A percentile compares a stretch with the other conserved stretches of the same genome.
Evolutionary conservation across 2,113 vertebrate species (phyloP).

Genomic region (Nyctereutes procyonoides): DNA sequence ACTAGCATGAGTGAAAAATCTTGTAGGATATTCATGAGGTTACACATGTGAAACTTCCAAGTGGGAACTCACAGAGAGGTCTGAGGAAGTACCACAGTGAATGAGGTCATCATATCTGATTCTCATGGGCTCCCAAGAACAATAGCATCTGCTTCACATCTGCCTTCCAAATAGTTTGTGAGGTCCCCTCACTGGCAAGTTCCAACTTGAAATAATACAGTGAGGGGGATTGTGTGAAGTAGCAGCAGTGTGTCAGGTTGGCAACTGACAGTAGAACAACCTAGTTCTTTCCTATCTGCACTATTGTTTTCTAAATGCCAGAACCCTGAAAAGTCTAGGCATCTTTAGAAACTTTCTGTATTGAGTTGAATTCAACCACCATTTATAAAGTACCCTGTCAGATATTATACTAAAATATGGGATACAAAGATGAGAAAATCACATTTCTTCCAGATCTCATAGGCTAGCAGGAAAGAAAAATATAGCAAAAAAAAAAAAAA

Average conservation of each 20-base stretch:
- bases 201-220: background rate
- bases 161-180: background rate
- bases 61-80: background rate
- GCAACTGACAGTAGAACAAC: background rate
- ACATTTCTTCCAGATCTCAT: background rate
- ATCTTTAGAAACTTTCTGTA: background rate
- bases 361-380: background rate
- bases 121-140: background rate
- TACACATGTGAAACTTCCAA: background rate
- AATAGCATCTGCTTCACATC: background rate
- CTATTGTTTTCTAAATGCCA: background rate
- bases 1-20: background rate
- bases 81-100: rapidly evolving
- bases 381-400: background rate
- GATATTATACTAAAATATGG: background rate
- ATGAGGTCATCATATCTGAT: background rate
- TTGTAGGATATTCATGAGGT: background rate
- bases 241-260: background rate
- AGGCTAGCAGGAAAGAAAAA: background rate
- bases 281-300: background rate
- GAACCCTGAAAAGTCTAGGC: background rate
- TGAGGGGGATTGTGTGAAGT: background rate
- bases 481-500: background rate
- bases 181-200: background rate
- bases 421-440: background rate